A percentile compares a stretch with the other conserved stretches of the same genome.
Conservation (phyloP, 1,140 invertebrate genomes). For the Heterodera schachtii region DNA sequence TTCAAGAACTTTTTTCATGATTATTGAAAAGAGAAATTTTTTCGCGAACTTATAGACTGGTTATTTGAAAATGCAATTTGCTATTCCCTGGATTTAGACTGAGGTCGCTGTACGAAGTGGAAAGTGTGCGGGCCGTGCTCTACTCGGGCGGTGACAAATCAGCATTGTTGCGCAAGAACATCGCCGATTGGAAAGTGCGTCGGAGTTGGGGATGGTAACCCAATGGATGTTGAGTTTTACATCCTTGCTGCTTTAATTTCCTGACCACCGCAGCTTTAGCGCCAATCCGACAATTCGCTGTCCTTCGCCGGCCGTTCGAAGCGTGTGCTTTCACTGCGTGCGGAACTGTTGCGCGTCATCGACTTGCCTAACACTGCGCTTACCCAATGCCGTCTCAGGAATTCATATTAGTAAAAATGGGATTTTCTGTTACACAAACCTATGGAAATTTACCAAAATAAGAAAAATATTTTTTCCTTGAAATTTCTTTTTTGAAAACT, state of each 20-base stretch:
- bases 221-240: too few relatives aligned
- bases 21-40: too few relatives aligned
- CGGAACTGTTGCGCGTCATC: not conserved
- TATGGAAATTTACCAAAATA: too few relatives aligned
- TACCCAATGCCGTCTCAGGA: not conserved
- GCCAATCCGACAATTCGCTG: not conserved
- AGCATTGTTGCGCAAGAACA: not conserved
- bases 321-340: not conserved
- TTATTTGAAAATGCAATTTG: too few relatives aligned
- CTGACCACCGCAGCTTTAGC: not conserved
- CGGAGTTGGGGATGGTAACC: too few relatives aligned
- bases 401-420: too few relatives aligned
- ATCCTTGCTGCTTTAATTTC: too few relatives aligned
- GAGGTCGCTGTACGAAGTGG: not conserved
- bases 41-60: too few relatives aligned
- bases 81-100: too few relatives aligned
- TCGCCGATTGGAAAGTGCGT: not conserved
- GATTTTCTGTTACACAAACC: constrained; percentile 19
- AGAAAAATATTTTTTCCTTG: too few relatives aligned
- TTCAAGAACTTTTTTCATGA: too few relatives aligned
- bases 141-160: not conserved
- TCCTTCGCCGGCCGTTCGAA: not conserved
- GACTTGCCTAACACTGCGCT: not conserved
- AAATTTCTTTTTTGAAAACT: too few relatives aligned
- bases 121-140: not conserved